Conservation (phyloP, 2,797 vertebrate species). For the Rhinella marina region DNA sequence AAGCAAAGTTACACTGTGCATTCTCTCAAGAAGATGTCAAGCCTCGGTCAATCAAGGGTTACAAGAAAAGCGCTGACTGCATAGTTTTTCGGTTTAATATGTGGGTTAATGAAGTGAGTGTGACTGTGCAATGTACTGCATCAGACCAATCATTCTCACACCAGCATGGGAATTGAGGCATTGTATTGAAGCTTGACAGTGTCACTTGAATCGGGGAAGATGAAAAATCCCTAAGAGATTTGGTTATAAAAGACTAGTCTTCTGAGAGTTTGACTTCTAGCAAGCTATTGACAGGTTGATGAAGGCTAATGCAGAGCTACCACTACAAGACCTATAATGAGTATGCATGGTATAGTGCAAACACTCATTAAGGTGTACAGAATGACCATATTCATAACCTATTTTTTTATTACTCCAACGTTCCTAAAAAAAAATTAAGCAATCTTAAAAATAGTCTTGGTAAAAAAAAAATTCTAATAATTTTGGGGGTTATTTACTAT, state of each 20-base stretch:
- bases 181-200: conserved; percentile 41
- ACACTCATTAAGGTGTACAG: background rate
- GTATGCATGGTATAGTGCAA: background rate
- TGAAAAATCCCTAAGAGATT: conserved; percentile 20
- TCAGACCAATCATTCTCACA: conserved; percentile 38
- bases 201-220: conserved; percentile 12
- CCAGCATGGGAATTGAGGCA: conserved; percentile 19
- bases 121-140: conserved; percentile 47
- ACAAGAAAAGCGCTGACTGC: conserved; percentile 27
- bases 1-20: background rate
- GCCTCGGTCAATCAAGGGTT: conserved; percentile 11
- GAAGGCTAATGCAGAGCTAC: background rate
- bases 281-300: conserved; percentile 4
- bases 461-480: too few relatives aligned
- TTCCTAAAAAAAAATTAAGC: too few relatives aligned
- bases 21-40: background rate
- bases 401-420: too few relatives aligned
- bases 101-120: conserved; percentile 43
- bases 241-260: background rate
- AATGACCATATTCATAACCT: background rate
- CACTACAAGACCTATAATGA: background rate
- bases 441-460: too few relatives aligned
- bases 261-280: background rate
- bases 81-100: conserved; percentile 32
- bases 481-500: too few relatives aligned